phyloP scores from a whole-genome alignment of 2,888 invertebrate genomes.

The Lamproptera curius region DNA sequence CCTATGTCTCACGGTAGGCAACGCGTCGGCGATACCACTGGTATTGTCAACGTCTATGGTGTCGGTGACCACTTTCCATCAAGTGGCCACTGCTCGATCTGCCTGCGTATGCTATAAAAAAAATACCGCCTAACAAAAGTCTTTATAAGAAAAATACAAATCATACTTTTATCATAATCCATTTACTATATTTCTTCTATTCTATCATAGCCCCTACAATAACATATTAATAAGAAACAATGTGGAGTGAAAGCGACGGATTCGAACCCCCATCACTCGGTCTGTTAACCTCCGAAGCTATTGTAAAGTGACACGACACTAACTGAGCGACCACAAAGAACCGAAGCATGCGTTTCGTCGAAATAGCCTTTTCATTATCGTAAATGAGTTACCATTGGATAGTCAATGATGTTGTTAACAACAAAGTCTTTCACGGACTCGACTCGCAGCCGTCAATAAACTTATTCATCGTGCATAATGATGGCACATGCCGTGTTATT shows the following conservation, averaged over 20 bases:
- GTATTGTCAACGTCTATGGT: no score
- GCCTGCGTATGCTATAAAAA: no score
- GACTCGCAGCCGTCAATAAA: conserved; percentile 66
- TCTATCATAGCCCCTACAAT: no score
- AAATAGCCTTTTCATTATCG: conserved; percentile 67
- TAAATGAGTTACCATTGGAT: conserved; percentile 65
- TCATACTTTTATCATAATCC: no score
- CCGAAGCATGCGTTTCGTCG: conserved; percentile 46
- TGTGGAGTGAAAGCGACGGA: conserved; percentile 69
- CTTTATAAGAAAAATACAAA: no score
- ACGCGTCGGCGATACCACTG: no score
- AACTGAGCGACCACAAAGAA: conserved; percentile 54
- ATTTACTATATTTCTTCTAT: no score
- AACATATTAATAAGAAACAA: no score
- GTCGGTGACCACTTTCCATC: no score
- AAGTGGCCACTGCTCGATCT: no score
- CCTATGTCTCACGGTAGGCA: no score
- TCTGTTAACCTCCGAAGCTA: conserved; percentile 69
- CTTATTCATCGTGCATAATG: conserved; percentile 51
- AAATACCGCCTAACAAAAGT: no score
- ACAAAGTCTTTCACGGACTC: conserved; percentile 64
- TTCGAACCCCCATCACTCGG: conserved; percentile 68
- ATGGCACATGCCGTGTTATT: conserved; percentile 44
- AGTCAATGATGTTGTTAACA: conserved; percentile 48
- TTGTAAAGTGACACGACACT: conserved; percentile 55